phyloP scores from a whole-genome alignment of 2,113 vertebrate species.

The Panthera tigris region DNA sequence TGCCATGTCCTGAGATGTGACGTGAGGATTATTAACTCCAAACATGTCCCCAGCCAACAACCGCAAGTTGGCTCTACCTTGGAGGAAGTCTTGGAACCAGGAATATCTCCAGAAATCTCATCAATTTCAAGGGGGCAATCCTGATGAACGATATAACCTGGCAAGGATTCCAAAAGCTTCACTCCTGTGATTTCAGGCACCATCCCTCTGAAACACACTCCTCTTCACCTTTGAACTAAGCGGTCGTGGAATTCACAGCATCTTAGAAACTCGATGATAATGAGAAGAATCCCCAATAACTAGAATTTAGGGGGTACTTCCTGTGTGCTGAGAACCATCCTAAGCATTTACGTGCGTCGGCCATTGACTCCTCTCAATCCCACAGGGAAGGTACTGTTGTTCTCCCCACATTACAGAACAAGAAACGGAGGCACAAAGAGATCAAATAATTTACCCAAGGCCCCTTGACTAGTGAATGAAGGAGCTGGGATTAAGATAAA shows the following conservation, averaged over 20 bases:
- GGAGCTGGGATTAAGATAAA: background rate
- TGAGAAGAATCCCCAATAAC: background rate
- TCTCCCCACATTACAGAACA: background rate
- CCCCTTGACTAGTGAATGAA: background rate
- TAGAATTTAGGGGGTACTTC: background rate
- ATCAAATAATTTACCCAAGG: background rate
- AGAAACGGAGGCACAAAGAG: background rate
- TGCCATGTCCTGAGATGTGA: background rate
- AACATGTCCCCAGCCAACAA: background rate
- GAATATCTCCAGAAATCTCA: background rate
- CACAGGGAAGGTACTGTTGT: background rate
- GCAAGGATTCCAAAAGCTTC: background rate
- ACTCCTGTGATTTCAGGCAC: rapidly evolving
- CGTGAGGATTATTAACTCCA: background rate
- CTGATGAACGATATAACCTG: background rate
- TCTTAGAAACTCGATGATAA: background rate
- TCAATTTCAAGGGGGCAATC: background rate
- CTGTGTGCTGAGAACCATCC: background rate
- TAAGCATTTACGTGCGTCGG: too few relatives aligned
- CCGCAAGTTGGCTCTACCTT: background rate
- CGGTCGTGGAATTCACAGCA: background rate
- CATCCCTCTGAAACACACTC: background rate
- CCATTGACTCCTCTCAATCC: background rate
- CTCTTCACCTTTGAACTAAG: background rate
- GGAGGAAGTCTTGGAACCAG: background rate